These are phyloP conservation scores for Parasteatoda lunata DNA, from an alignment of 2,888 invertebrate genomes.

Conservation along the genomic window DNA sequence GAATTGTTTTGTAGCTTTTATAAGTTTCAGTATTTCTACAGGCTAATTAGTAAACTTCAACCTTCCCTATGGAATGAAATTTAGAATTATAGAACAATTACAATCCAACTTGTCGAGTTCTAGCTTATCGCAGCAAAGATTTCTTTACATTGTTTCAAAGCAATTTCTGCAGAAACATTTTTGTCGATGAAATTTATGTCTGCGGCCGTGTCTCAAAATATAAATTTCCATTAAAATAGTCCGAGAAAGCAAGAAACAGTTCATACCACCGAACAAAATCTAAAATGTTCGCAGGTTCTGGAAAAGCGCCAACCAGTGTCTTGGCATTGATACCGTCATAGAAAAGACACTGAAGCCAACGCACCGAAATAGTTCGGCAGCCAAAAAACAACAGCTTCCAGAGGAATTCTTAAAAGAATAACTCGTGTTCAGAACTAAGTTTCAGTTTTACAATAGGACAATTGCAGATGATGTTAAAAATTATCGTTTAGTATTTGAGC, in stretches of 20 bases:
- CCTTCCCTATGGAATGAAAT: neutral
- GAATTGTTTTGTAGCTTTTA: no score
- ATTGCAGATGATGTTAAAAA: neutral
- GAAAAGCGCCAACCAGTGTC: slow-evolving; percentile 38
- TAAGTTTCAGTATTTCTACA: no score
- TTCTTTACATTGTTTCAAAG: neutral
- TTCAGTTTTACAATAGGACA: neutral
- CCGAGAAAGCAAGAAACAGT: slow-evolving; percentile 15
- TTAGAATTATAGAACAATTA: no score
- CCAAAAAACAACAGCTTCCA: slow-evolving; percentile 59
- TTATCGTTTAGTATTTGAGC: no score
- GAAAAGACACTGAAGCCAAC: slow-evolving; percentile 65
- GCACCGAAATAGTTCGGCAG: slow-evolving; percentile 67
- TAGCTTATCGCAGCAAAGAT: neutral
- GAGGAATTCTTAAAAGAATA: slow-evolving; percentile 54
- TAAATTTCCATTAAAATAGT: slow-evolving; percentile 24
- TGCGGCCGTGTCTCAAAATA: slow-evolving; percentile 3
- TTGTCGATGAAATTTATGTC: neutral
- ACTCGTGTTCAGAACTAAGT: slow-evolving; percentile 32
- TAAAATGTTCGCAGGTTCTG: slow-evolving; percentile 39
- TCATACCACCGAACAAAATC: slow-evolving; percentile 12
- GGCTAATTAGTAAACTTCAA: no score
- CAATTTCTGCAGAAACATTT: neutral
- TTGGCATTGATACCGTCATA: slow-evolving; percentile 61
- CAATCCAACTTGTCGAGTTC: neutral